Conservation (phyloP, 2,797 vertebrate species). For the Delichon dasypus region DNA sequence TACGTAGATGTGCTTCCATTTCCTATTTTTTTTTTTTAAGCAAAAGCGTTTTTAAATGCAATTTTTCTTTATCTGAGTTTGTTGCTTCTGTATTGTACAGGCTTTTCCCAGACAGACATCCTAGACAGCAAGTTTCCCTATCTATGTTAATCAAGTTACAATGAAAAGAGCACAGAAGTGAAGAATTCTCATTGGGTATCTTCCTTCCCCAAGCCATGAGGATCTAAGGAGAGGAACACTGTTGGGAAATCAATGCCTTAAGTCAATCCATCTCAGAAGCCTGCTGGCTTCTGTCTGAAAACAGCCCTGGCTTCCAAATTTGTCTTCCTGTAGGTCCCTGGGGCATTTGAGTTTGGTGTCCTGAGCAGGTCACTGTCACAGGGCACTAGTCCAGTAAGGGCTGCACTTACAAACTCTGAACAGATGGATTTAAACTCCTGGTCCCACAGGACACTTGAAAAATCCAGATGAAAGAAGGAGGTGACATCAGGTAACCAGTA, state of each 20-base stretch:
- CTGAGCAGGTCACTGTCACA: not conserved
- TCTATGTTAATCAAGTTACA: not conserved
- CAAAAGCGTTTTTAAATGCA: not conserved
- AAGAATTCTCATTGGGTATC: not conserved
- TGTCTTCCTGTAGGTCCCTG: not conserved
- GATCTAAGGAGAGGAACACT: not conserved
- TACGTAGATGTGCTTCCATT: not conserved
- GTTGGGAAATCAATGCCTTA: not conserved
- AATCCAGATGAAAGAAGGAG: not conserved
- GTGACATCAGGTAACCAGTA: not conserved
- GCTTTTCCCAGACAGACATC: not conserved
- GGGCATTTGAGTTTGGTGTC: not conserved
- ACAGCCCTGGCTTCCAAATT: not conserved
- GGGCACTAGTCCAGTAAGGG: too few species aligned
- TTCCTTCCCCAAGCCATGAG: not conserved
- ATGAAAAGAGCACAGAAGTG: not conserved
- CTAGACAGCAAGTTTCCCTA: not conserved
- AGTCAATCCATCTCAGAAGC: not conserved
- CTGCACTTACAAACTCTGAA: not conserved
- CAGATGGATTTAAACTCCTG: not conserved
- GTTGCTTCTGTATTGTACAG: not conserved
- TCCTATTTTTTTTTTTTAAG: not conserved
- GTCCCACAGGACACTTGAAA: not conserved
- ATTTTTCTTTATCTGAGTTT: not conserved
- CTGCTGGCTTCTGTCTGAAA: not conserved